Evolutionary conservation across 2,888 invertebrate genomes (phyloP), one percentile per base, ranked within the genome.

Genomic region (Philereme vetulata): DNA sequence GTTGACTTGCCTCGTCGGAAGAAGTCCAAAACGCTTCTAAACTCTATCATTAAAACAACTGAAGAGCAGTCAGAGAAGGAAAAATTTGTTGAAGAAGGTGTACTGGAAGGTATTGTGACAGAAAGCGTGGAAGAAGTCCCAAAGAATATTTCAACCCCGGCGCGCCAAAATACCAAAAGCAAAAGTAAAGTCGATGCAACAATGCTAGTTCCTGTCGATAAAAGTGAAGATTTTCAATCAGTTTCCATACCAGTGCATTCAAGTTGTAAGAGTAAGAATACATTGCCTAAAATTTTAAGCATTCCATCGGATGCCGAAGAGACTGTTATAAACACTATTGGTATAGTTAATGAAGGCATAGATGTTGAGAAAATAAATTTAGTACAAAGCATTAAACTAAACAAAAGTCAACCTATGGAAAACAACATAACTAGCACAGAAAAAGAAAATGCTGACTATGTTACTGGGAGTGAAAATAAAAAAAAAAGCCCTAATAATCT

Each of bases 401-500:
- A 1, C 49, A 34, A 51, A 48, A 7, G 45, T 36, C 44, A 35
- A 1, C 4, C 35, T 11, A 43, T 50, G 34, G 56, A 59, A 44
- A 64, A 21, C 45, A 10, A 40, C 47, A 48, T 35, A 21, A 42
- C 36, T 55, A 51, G 57, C 9, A 32, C 42, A 8, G 21, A 36
- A 4, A 46, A 43, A 21, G n/a, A 44, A 36, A 38, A 38, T n/a
- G n/a, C 33, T 21, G 36, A 45, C 6, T 5, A 7, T 8, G 38
- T 9, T 5, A 47, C 44, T 7, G 33, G 9, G n/a, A 44, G 49
- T 55, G 34, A 66, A 32, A 33, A 56, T 32, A 42, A 66, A 34
- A 53, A 77, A 59, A 82, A 67, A 62, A 82, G 81, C 65, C 91
- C 91, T 4, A 87, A 86, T 70, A 84, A 90, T 40, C 74, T 92